Evolutionary conservation across 2,113 vertebrate species (phyloP).

Genomic region (Toxotes jaculatrix): DNA sequence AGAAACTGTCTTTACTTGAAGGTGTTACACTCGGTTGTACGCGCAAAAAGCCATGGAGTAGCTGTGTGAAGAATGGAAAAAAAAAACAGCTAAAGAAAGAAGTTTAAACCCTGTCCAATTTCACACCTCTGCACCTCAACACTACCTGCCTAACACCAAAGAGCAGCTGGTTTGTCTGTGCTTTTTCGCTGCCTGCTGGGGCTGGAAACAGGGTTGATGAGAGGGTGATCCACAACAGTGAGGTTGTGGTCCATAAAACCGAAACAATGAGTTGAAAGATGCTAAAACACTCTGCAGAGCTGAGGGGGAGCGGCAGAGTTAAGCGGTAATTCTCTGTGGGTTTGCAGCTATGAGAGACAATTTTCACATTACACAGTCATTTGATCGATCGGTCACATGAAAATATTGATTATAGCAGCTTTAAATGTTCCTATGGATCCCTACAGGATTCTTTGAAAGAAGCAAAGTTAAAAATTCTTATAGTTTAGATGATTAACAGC

Average conservation of each 20-base stretch:
- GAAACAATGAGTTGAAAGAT: conserved; percentile 1
- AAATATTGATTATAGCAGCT: neutral
- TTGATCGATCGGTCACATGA: neutral
- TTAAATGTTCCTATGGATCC: neutral
- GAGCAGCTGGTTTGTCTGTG: conserved; percentile 32
- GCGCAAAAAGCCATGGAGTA: conserved; percentile 3
- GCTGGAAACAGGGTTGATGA: conserved; percentile 47
- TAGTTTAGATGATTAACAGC: conserved; percentile 2
- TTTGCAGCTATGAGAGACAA: neutral
- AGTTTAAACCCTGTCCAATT: conserved; percentile 62
- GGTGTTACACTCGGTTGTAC: neutral
- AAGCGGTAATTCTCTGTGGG: neutral
- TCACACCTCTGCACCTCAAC: conserved; percentile 61
- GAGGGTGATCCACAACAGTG: conserved; percentile 13
- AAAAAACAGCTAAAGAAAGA: conserved; percentile 45
- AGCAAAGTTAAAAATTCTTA: neutral
- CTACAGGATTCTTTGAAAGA: neutral
- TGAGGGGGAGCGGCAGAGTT: neutral
- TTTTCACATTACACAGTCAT: neutral
- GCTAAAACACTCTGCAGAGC: neutral
- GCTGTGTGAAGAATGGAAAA: conserved; percentile 18
- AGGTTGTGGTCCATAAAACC: conserved; percentile 16
- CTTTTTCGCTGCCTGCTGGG: conserved; percentile 42
- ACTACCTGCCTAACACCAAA: conserved; percentile 26
- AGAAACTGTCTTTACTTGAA: neutral